A percentile compares a stretch with the other conserved stretches of the same genome.
Conservation (phyloP, 2,113 vertebrate species). For the Hypomesus transpacificus region DNA sequence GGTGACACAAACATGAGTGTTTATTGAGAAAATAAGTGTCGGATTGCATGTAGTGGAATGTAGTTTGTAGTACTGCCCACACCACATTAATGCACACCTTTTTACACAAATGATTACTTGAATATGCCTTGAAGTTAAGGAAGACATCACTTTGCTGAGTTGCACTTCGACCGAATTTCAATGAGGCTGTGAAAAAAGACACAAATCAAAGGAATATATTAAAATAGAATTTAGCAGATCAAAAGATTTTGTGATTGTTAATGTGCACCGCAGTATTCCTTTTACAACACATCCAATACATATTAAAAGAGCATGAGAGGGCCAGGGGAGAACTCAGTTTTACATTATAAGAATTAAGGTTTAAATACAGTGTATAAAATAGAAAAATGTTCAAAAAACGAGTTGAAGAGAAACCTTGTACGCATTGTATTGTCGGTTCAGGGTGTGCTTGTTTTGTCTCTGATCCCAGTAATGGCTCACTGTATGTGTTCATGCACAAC, state of each 20-base stretch:
- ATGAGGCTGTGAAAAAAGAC: conserved; percentile 53
- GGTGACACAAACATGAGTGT: too few relatives aligned
- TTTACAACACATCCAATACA: conserved; percentile 53
- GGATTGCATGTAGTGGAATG: too few relatives aligned
- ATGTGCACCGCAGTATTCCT: conserved; percentile 62
- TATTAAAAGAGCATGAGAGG: conserved; percentile 53
- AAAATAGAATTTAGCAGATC: conserved; percentile 72
- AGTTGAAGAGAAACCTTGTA: not conserved
- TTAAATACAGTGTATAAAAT: too few relatives aligned
- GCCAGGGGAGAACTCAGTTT: not conserved
- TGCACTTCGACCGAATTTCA: conserved; percentile 64
- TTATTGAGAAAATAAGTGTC: too few relatives aligned
- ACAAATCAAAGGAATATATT: conserved; percentile 72
- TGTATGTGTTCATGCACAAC: not conserved
- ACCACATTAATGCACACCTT: too few relatives aligned
- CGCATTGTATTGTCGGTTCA: not conserved
- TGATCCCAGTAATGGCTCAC: conserved; percentile 5
- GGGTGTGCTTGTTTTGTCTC: conserved; percentile 27
- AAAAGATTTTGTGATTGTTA: conserved; percentile 68
- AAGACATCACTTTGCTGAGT: conserved; percentile 63
- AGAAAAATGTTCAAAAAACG: too few relatives aligned
- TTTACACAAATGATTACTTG: not conserved
- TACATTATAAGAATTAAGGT: too few relatives aligned
- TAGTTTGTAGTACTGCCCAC: too few relatives aligned
- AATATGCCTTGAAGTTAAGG: conserved; percentile 51